Evolutionary conservation across 2,888 invertebrate genomes (phyloP).

Genomic region (Leptopterna dolabrata): DNA sequence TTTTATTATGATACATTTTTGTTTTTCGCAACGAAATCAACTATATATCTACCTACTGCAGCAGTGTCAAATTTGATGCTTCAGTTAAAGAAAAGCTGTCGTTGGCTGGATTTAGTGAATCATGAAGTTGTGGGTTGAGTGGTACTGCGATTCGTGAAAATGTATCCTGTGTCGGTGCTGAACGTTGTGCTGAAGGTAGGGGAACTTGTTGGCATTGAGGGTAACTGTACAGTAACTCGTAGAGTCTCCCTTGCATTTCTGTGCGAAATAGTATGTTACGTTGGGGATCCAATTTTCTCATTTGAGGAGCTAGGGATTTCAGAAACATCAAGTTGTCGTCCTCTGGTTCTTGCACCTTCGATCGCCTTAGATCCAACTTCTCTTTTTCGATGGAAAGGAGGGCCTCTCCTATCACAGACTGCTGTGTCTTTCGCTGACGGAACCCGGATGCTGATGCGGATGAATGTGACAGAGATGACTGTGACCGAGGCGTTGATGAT

Average conservation of each 20-base stretch:
- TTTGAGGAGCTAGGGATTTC: background rate
- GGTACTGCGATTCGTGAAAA: too few species aligned
- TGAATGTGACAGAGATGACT: too few species aligned
- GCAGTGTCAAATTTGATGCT: background rate
- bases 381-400: background rate
- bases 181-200: too few species aligned
- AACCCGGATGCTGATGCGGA: background rate
- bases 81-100: background rate
- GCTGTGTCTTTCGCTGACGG: background rate
- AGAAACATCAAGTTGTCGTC: background rate
- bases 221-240: background rate
- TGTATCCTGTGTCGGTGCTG: too few species aligned
- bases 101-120: background rate
- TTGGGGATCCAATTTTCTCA: background rate
- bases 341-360: background rate
- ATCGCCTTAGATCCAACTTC: background rate
- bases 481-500: background rate
- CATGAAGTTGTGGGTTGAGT: background rate
- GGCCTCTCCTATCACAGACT: background rate
- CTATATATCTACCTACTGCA: slow-evolving; percentile 28
- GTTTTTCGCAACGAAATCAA: too few species aligned
- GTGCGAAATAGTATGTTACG: background rate
- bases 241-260: background rate
- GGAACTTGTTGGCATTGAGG: too few species aligned
- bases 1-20: too few species aligned